Conservation (phyloP, 2,888 invertebrate species). For the Polyommatus icarus region DNA sequence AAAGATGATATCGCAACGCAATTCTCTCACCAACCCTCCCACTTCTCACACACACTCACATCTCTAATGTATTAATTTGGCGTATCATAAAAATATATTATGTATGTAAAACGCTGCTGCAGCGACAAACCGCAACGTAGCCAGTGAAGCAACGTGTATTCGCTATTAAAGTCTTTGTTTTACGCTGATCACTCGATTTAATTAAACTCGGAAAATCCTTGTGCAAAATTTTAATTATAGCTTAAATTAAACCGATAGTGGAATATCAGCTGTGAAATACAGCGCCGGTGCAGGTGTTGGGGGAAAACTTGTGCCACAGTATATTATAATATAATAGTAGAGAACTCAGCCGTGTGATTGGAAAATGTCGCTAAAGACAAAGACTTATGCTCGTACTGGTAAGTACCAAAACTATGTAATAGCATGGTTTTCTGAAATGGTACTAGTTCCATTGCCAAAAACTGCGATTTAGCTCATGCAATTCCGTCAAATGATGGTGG, state of each 20-base stretch:
- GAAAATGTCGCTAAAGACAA: no score
- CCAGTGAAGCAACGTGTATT: neutral
- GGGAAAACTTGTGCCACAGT: neutral
- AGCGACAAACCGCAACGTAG: neutral
- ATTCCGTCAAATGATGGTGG: no score
- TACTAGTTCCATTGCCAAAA: no score
- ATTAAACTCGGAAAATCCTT: constrained; percentile 10
- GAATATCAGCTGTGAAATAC: neutral
- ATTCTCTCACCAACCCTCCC: no score
- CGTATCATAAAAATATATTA: no score
- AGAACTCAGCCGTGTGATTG: neutral
- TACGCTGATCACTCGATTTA: neutral
- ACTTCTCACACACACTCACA: no score
- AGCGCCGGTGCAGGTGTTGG: neutral
- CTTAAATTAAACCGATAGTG: constrained; percentile 5
- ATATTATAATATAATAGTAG: neutral
- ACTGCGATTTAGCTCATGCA: no score
- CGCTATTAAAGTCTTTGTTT: neutral
- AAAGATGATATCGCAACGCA: no score
- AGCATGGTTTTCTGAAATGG: no score
- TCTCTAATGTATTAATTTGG: no score
- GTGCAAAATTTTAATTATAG: neutral
- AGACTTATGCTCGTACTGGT: no score
- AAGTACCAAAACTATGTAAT: no score
- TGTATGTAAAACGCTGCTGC: neutral